Conservation (phyloP, 2,888 invertebrate species). For the Agrochola lychnidis region DNA sequence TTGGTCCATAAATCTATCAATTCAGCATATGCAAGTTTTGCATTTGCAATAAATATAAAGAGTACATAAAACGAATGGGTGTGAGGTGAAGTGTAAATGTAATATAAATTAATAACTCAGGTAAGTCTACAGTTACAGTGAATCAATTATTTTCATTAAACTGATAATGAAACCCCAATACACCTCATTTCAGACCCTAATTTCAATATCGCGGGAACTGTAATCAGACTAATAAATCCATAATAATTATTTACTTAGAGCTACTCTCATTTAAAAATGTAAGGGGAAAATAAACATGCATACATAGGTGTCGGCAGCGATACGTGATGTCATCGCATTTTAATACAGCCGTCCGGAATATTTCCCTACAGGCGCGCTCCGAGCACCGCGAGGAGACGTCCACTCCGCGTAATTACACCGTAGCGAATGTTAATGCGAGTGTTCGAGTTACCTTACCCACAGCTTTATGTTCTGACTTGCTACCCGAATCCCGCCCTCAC, state of each 20-base stretch:
- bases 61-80: not conserved
- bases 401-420: constrained; percentile 75
- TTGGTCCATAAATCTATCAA: not conserved
- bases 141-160: not conserved
- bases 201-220: not conserved
- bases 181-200: not conserved
- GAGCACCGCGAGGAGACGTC: constrained; percentile 52
- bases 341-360: constrained; percentile 67
- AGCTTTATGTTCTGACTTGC: constrained; percentile 48
- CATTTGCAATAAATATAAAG: not conserved
- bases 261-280: constrained; percentile 25
- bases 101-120: constrained; percentile 5
- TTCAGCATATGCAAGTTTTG: not conserved
- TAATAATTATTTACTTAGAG: constrained; percentile 7
- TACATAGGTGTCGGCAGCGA: constrained; percentile 29
- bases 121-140: not conserved
- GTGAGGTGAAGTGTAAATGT: not conserved
- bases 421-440: constrained; percentile 62
- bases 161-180: not conserved
- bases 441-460: constrained; percentile 42
- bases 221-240: constrained; percentile 4
- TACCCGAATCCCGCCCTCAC: constrained; percentile 29
- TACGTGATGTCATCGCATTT: constrained; percentile 71
- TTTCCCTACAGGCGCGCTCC: constrained; percentile 67
- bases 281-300: constrained; percentile 21